Evolutionary conservation across 2,888 invertebrate genomes (phyloP), one percentile per base, ranked within the genome.

Genomic region (Eupithecia inturbata): DNA sequence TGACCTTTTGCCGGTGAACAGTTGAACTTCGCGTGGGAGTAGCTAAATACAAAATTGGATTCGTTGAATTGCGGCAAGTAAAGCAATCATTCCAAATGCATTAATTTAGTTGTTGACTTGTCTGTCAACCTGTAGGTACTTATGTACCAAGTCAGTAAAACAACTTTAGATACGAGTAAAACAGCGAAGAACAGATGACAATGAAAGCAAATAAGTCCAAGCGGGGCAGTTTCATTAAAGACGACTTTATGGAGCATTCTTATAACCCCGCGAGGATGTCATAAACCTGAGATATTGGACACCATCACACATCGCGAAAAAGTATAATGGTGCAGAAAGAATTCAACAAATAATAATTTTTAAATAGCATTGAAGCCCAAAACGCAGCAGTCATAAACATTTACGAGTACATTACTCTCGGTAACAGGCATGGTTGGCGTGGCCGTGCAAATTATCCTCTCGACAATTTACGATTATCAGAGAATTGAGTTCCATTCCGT

Each of bases 341-440:
- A 87, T 87, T 82, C 84, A 82, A 86, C 26, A 91, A 92, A 84
- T 90, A 89, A 91, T 88, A 85, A 91, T 90, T 91, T 36, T 89
- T 89, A 91, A 74, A 90, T 87, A 87, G 88, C 89, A 88, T 87
- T 88, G 86, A 85, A 84, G 85, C 84, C 84, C 84, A 87, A 89
- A 90, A 88, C 84, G 86, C 89, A 88, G 87, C 87, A 87, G 88
- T 89, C 89, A 89, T 93, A 92, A 94, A 93, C 88, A 87, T 94
- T 94, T 92, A 94, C 89, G 94, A 93, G 94, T 91, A 88, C 93
- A 91, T 93, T 93, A 92, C 92, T 89, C 93, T 92, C 91, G 75
- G 83, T 84, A 86, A 87, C 84, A 85, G 87, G 85, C 88, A 85
- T 85, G 85, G 84, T 86, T 85, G 87, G 85, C 88, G 85, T 85